phyloP scores from a whole-genome alignment of 2,113 vertebrate genomes.

The Corythornis madagascariensis region DNA sequence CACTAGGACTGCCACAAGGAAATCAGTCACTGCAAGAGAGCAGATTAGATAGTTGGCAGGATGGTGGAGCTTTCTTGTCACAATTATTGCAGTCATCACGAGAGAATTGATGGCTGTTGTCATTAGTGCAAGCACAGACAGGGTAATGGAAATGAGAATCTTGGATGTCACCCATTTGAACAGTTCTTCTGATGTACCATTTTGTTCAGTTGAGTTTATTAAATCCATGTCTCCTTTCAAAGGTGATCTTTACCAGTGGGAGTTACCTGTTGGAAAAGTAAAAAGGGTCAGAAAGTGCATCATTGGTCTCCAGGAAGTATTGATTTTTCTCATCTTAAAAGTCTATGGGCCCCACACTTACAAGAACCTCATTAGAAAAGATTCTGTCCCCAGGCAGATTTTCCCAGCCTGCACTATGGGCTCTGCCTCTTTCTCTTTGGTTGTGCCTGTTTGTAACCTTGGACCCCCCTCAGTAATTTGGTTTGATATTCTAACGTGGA shows the following conservation, averaged over 20 bases:
- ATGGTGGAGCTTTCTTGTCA: conserved; percentile 95
- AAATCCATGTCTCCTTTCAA: conserved; percentile 87
- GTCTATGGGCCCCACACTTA: not conserved
- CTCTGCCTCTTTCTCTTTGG: not conserved
- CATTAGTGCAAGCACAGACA: conserved; percentile 88
- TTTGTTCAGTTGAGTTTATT: conserved; percentile 84
- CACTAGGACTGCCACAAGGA: conserved; percentile 94
- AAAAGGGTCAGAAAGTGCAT: conserved; percentile 8
- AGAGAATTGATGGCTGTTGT: conserved; percentile 96
- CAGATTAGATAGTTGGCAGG: conserved; percentile 98
- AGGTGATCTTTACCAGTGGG: conserved; percentile 18
- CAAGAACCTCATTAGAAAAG: not conserved
- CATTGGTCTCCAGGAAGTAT: not conserved
- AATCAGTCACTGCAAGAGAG: conserved; percentile 94
- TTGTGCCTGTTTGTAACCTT: not conserved
- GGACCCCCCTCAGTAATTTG: not conserved
- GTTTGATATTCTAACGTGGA: not conserved
- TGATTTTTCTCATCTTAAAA: not conserved
- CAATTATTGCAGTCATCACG: conserved; percentile 94
- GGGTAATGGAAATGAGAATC: conserved; percentile 88
- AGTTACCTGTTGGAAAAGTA: conserved; percentile 69
- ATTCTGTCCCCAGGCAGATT: not conserved
- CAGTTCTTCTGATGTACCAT: conserved; percentile 77
- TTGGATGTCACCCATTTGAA: conserved; percentile 81
- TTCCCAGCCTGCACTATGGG: not conserved